phyloP scores from a whole-genome alignment of 2,113 vertebrate species.

The Mustela lutreola region DNA sequence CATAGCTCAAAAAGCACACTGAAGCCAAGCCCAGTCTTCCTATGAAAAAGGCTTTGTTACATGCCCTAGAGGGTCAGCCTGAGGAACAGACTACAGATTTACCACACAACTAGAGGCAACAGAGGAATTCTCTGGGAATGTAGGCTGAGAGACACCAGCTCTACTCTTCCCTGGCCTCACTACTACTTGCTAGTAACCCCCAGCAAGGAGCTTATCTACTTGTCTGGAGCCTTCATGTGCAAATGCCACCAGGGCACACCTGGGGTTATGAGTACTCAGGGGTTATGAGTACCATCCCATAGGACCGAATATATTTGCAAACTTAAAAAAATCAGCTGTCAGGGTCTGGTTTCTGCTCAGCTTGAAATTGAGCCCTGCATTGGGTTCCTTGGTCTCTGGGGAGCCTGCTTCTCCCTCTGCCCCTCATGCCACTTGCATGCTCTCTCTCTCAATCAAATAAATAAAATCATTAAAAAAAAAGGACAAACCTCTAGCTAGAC shows the following conservation, averaged over 20 bases:
- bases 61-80: not conserved
- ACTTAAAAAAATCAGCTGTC: not conserved
- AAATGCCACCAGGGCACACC: not conserved
- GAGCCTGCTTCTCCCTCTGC: no score
- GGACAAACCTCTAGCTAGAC: not conserved
- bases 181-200: not conserved
- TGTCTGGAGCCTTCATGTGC: not conserved
- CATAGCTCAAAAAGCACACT: not conserved
- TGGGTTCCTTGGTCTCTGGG: no score
- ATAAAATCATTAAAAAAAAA: not conserved
- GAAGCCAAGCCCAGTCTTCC: not conserved
- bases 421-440: no score
- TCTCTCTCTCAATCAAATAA: no score
- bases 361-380: not conserved
- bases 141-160: not conserved
- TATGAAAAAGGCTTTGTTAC: not conserved
- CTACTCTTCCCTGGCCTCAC: not conserved
- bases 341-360: not conserved
- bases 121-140: not conserved
- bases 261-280: not conserved
- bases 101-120: not conserved
- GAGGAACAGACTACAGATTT: not conserved
- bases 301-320: not conserved
- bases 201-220: not conserved
- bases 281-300: not conserved